Conservation (phyloP, 1,140 invertebrate genomes). For the Telenomus remus region DNA sequence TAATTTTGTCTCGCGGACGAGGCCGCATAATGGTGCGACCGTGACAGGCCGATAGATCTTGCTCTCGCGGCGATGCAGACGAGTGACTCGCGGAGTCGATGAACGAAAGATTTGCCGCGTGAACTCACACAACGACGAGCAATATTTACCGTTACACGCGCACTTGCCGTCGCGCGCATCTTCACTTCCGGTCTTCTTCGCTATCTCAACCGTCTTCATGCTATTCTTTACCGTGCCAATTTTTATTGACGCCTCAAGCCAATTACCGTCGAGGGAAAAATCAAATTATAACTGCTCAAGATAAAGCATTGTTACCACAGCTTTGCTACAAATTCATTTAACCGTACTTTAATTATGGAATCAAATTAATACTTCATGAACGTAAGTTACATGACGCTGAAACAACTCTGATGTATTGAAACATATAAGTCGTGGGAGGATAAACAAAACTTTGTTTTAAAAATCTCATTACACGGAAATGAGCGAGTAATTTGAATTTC, state of each 20-base stretch:
- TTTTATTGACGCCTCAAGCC: conserved; percentile 24
- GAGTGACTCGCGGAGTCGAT: conserved; percentile 35
- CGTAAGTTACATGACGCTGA: too few relatives aligned
- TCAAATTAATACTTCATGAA: too few relatives aligned
- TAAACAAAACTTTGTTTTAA: too few relatives aligned
- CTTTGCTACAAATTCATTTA: too few relatives aligned
- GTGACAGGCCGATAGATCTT: conserved; percentile 49
- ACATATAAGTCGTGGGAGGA: too few relatives aligned
- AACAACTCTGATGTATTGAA: too few relatives aligned
- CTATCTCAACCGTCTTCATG: conserved; percentile 30
- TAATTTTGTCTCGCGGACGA: conserved; percentile 44
- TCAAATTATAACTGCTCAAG: too few relatives aligned
- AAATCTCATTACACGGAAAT: too few relatives aligned
- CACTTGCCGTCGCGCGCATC: conserved; percentile 44
- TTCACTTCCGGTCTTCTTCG: conserved; percentile 51
- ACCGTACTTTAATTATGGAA: too few relatives aligned
- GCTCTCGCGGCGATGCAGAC: conserved; percentile 36
- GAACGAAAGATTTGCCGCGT: conserved; percentile 44
- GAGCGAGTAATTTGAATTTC: too few relatives aligned
- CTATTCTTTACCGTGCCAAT: conserved; percentile 21
- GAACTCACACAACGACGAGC: conserved; percentile 41
- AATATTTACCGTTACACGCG: conserved; percentile 42
- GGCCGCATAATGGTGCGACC: conserved; percentile 34
- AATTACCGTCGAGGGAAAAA: conserved; percentile 12
- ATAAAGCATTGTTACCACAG: too few relatives aligned